A percentile compares a stretch with the other conserved stretches of the same genome.
Evolutionary conservation across 2,113 vertebrate genomes (phyloP).

Genomic region (Bagarius yarrelli): DNA sequence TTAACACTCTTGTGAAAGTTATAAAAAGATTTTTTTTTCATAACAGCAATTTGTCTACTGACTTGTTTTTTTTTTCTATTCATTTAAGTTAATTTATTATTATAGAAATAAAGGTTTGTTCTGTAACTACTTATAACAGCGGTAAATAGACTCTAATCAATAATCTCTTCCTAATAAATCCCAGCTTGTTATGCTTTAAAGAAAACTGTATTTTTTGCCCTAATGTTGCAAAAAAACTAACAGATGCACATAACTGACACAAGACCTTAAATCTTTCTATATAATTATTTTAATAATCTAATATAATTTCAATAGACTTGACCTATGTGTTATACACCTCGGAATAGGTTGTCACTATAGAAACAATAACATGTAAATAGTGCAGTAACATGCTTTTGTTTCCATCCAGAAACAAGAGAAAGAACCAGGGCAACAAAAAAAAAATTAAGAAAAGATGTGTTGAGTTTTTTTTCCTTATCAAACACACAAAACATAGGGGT

Average conservation of each 20-base stretch:
- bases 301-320: too few species aligned
- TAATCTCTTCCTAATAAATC: too few species aligned
- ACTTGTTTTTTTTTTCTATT: background rate
- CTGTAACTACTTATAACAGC: background rate
- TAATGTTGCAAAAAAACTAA: background rate
- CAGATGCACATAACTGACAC: background rate
- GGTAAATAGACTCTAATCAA: background rate
- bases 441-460: background rate
- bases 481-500: slow-evolving; percentile 6
- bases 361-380: too few species aligned
- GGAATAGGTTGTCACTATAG: too few species aligned
- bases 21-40: background rate
- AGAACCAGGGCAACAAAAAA: background rate
- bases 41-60: background rate
- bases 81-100: background rate
- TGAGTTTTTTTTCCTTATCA: background rate
- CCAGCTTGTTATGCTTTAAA: background rate
- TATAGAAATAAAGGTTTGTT: background rate
- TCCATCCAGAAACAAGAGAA: background rate
- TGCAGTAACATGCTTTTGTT: too few species aligned
- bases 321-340: too few species aligned
- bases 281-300: too few species aligned
- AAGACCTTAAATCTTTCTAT: too few species aligned
- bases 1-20: background rate
- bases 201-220: background rate